Percentiles rank a stretch among this genome's conserved stretches.
Evolutionary conservation across 2,113 vertebrate species (phyloP).

Genomic region (Nicator chloris): DNA sequence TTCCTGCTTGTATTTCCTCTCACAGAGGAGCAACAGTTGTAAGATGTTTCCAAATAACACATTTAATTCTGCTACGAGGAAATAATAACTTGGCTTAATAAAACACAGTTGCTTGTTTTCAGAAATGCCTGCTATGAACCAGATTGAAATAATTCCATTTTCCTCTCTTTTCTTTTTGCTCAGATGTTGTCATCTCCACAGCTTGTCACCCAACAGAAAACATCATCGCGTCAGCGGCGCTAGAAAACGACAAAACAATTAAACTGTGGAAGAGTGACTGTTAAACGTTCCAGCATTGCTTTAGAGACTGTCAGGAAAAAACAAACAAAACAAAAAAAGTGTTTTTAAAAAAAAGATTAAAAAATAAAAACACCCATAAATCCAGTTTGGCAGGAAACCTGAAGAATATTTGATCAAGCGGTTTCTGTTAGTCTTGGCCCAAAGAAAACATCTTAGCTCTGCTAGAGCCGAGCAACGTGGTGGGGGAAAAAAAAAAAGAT

Average conservation of each 20-base stretch:
- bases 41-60: neutral
- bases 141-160: neutral
- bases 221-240: conserved; percentile 95
- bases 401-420: conserved; percentile 23
- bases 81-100: neutral
- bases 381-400: conserved; percentile 1
- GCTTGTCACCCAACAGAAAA: conserved; percentile 99
- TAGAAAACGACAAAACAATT: conserved; percentile 99
- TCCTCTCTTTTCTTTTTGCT: neutral
- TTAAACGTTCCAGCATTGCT: conserved; percentile 70
- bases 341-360: neutral
- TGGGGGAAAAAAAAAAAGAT: neutral
- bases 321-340: no score
- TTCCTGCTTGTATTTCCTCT: neutral
- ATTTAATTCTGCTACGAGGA: neutral
- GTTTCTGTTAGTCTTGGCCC: conserved; percentile 53
- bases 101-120: neutral
- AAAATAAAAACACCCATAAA: conserved; percentile 1
- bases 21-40: neutral
- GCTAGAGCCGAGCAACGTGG: conserved; percentile 6
- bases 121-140: neutral
- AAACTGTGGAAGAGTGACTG: conserved; percentile 99
- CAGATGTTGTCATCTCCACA: conserved; percentile 97
- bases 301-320: conserved; percentile 37
- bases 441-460: conserved; percentile 49